Percentiles rank a stretch among this genome's conserved stretches.
phyloP scores from a whole-genome alignment of 1,140 invertebrate species.

The Asbolus verrucosus region DNA sequence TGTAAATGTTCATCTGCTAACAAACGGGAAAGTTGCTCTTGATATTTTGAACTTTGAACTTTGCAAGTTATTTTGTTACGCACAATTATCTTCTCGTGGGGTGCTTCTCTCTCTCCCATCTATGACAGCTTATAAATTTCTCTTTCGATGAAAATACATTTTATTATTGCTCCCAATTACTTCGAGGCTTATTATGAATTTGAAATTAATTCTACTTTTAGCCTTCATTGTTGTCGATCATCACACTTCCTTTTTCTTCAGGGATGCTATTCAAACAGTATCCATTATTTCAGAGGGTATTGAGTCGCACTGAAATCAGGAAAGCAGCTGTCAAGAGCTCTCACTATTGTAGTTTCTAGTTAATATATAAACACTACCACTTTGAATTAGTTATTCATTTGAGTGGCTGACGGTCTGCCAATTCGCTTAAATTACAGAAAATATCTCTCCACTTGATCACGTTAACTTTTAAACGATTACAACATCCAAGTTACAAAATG shows the following conservation, averaged over 20 bases:
- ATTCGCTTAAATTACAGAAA: too few species aligned
- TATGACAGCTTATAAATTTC: conserved; percentile 7
- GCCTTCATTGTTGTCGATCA: not conserved
- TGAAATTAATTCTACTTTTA: conserved; percentile 1
- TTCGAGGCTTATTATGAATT: too few species aligned
- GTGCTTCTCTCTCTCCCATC: not conserved
- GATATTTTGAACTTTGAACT: conserved; percentile 19
- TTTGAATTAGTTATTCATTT: too few species aligned
- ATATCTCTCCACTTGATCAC: too few species aligned
- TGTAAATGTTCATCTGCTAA: conserved; percentile 15
- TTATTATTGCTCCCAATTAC: not conserved
- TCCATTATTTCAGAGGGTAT: conserved; percentile 8
- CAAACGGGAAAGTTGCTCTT: conserved; percentile 2
- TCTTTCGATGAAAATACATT: not conserved
- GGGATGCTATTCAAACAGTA: not conserved
- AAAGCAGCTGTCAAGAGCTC: conserved; percentile 9
- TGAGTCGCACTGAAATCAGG: not conserved
- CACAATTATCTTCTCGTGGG: conserved; percentile 11
- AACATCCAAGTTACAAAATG: too few species aligned
- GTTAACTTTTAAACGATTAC: too few species aligned
- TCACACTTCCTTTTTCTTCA: conserved; percentile 9
- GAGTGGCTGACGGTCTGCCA: too few species aligned
- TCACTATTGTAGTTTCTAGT: not conserved
- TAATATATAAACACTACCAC: too few species aligned
- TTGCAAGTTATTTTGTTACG: conserved; percentile 32